Evolutionary conservation across 1,140 invertebrate genomes (phyloP).

Genomic region (Drosophila rhopaloa): DNA sequence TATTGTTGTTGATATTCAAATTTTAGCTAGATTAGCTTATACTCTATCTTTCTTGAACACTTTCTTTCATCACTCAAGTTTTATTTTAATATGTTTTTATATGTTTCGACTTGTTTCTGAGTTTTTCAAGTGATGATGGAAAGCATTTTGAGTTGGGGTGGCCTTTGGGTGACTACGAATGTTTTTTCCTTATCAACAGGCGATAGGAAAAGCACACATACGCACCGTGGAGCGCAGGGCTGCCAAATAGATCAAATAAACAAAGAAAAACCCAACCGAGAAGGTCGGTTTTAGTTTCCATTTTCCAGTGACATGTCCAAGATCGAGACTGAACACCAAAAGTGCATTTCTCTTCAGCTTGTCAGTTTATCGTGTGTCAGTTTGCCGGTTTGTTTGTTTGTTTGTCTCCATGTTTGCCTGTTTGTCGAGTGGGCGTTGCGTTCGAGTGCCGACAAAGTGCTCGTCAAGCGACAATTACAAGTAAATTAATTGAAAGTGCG

Average conservation of each 20-base stretch:
- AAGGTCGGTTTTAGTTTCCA: neutral
- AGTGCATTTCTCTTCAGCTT: conserved; percentile 9
- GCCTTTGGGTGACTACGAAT: too few species aligned
- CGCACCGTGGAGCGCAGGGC: conserved; percentile 1
- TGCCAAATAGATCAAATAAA: neutral
- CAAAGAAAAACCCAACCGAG: neutral
- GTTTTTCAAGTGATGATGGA: too few species aligned
- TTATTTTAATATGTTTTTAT: too few species aligned
- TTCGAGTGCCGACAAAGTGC: conserved; percentile 74
- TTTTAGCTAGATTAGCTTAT: too few species aligned
- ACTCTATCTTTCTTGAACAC: too few species aligned
- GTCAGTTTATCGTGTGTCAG: conserved; percentile 13
- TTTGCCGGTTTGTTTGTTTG: conserved; percentile 6
- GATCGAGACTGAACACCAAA: conserved; percentile 1
- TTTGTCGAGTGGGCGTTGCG: conserved; percentile 51
- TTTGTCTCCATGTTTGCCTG: conserved; percentile 1
- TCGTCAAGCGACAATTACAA: conserved; percentile 79
- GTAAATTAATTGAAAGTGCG: conserved; percentile 75
- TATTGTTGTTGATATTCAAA: too few species aligned
- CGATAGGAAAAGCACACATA: conserved; percentile 17
- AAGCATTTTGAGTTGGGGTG: too few species aligned
- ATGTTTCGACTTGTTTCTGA: too few species aligned
- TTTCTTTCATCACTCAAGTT: too few species aligned
- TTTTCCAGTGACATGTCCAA: conserved; percentile 23
- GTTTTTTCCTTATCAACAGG: conserved; percentile 7